Base-by-base conservation (phyloP, 2,113 vertebrate species). In the Nyctereutes procyonoides region DNA sequence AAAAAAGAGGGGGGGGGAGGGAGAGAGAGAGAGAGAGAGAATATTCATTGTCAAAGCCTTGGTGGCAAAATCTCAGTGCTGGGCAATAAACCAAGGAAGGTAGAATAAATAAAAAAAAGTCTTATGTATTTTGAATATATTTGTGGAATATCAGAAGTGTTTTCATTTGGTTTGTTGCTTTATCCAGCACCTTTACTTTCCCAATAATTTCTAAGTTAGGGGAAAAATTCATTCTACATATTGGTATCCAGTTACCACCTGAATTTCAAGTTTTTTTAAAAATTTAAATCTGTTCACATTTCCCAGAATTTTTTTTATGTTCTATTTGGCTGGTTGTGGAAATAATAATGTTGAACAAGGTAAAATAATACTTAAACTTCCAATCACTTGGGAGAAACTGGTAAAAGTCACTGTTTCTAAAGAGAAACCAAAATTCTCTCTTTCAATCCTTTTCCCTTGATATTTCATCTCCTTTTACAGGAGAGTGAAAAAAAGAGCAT, bases 361-460 rank as follows among this genome's bases (percentile, higher is more conserved):
- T 80, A 67, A 79, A 93, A 93, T n/a, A 74, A 83, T 79, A 83
- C 86, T 90, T 43, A 95, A 53, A 51, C 11, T 38, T 53, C 30
- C 24, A 83, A 79, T 19, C 1, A 85, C 63, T 73, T 92, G 65
- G 19, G 26, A 89, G 43, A 85, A 84, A 48, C 53, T 67, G n/a
- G 20, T 63, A 51, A 92, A 85, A 62, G 74, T 80, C 13, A 30
- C 30, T 24, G 0, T 71, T 84, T 79, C 30, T 65, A 84, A 81
- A 15, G 12, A 58, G n/a, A 96, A 73, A 67, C 4, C 35, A 76
- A 93, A 77, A 58, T 32, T 62, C 3, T 87, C 11, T 83, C 16
- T 82, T 48, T 76, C 53, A 35, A 20, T 83, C 74, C 32, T 20
- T 12, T 7, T 24, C 16, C 5, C 38, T 63, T 90, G 28, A 71